Percentiles rank a stretch among this genome's conserved stretches.
Evolutionary conservation across 2,797 vertebrate species (phyloP).

Genomic region (Pangasius mekongensis): DNA sequence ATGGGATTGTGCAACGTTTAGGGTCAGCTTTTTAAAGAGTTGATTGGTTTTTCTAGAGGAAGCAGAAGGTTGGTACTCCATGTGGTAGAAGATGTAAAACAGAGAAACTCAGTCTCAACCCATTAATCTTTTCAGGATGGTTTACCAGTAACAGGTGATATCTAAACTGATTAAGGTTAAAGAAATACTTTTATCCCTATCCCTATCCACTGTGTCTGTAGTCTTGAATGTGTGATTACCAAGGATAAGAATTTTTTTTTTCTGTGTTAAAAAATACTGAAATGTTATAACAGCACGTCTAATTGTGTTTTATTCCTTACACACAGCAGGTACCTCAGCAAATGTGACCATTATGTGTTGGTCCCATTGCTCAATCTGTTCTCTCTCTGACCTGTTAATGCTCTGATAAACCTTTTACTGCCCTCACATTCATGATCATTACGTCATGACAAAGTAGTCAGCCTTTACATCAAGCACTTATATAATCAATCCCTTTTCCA

Average conservation of each 20-base stretch:
- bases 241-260: not conserved
- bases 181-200: not conserved
- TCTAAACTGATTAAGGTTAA: not conserved
- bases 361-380: slow-evolving; percentile 12
- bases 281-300: not conserved
- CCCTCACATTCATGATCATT: slow-evolving; percentile 48
- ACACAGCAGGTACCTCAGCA: not conserved
- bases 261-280: not conserved
- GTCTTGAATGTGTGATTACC: not conserved
- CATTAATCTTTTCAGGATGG: not conserved
- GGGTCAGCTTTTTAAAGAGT: slow-evolving; percentile 34
- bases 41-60: slow-evolving; percentile 7
- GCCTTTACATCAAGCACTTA: slow-evolving; percentile 45
- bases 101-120: not conserved
- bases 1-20: slow-evolving; percentile 72
- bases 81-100: not conserved
- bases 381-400: not conserved
- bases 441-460: slow-evolving; percentile 40
- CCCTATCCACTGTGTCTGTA: not conserved
- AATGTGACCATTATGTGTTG: not conserved
- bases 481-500: slow-evolving; percentile 28
- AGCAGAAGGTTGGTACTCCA: not conserved
- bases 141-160: not conserved
- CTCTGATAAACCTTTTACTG: slow-evolving; percentile 51
- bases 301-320: not conserved